Base-by-base conservation (phyloP, 1,140 invertebrate genomes). In the Phenacoccus solenopsis region DNA sequence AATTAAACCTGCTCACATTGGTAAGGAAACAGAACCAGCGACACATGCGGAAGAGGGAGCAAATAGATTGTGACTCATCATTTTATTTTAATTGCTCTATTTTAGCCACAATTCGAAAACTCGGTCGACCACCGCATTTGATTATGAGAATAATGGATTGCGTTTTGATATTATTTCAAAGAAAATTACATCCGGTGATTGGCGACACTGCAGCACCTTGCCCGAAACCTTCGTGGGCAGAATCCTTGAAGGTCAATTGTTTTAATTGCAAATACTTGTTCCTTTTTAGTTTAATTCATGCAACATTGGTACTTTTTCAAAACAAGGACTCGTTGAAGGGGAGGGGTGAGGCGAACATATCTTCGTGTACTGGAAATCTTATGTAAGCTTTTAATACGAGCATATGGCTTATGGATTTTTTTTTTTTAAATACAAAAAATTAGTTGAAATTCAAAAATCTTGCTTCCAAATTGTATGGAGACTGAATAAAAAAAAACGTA, bases 131-230 rank as follows among this genome's bases (percentile, higher is more conserved):
- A 0, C 96, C 96, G 4, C 94, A 97, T 81, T 81, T 98, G 0
- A 98, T 98, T 74, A 97, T 97, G 94, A 84, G 94, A 73, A 97
- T 98, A 73, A 98, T 98, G 95, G 96, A 98, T 76, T 94, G 91
- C 76, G 94, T 97, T 0, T 78, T 98, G 61, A 90, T 98, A 72
- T 79, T 98, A 2, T 98, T 98, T 78, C 93, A 96, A 81, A 84
- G 91, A 73, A 90, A 88, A 81, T 80, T 94, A 61, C 87, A 94
- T 77, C 83, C 90, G 0, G 84, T 93, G 3, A 86, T 89, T 75
- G 81, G 86, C 13, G 96, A 98, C 78, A 85, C 87, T 10, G 84
- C 89, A 21, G 87, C 87, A 5, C 84, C 88, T 0, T 94, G 90
- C 79, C 88, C 92, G 0, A 96, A 96, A 79, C 94, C 95, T 21